phyloP scores from a whole-genome alignment of 2,888 invertebrate genomes.

The Deroplatys truncata region DNA sequence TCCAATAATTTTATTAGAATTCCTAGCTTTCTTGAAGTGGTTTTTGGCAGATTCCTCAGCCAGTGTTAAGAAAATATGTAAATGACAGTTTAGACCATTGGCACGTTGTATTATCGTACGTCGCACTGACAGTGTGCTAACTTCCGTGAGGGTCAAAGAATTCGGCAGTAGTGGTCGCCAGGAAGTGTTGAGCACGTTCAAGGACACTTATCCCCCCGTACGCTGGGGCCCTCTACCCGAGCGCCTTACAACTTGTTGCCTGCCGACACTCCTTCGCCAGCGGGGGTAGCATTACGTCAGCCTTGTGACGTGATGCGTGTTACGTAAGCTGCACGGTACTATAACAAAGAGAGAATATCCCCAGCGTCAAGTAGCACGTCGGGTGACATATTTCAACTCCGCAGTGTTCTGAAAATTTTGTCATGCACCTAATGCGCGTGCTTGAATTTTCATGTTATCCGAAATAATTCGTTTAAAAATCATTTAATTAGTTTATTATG shows the following conservation, averaged over 20 bases:
- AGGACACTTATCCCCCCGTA: not conserved
- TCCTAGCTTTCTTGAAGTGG: no score
- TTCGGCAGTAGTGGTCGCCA: not conserved
- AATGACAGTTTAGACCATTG: not conserved
- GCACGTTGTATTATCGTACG: not conserved
- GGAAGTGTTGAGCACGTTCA: not conserved
- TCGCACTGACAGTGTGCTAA: not conserved
- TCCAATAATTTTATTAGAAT: no score
- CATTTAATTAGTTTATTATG: no score
- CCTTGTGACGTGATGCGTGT: not conserved
- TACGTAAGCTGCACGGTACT: not conserved
- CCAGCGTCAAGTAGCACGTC: no score
- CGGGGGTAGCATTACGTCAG: not conserved
- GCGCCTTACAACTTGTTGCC: not conserved
- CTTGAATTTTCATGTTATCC: no score
- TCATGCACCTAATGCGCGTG: no score
- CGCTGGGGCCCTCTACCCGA: not conserved
- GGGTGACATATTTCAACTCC: no score
- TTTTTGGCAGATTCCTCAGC: no score
- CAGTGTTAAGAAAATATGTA: no score
- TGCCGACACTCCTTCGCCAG: slow-evolving; percentile 4
- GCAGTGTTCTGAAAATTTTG: no score
- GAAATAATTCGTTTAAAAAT: no score
- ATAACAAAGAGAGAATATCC: not conserved
- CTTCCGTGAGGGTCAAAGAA: not conserved